Conservation (phyloP, 2,797 vertebrate genomes). For the Potorous gilbertii region DNA sequence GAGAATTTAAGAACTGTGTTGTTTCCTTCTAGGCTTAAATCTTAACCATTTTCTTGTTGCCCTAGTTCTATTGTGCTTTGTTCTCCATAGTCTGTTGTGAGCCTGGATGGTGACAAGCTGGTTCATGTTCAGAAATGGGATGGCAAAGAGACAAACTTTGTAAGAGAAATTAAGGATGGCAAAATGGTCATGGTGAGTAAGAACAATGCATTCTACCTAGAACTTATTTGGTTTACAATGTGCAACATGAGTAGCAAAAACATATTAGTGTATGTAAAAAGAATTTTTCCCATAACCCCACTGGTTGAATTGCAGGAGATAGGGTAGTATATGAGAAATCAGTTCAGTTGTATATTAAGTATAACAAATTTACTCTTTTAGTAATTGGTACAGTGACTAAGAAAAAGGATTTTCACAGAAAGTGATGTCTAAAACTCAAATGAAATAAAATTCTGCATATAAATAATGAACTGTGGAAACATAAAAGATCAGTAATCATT, state of each 20-base stretch:
- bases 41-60: not conserved
- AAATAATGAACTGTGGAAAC: constrained; percentile 15
- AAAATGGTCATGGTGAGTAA: constrained; percentile 93
- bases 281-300: constrained; percentile 6
- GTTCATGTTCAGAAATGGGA: constrained; percentile 97
- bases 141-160: constrained; percentile 92
- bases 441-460: constrained; percentile 38
- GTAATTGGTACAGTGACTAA: not conserved
- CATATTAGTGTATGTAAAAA: not conserved
- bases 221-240: not conserved
- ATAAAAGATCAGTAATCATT: constrained; percentile 7
- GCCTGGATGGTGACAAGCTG: constrained; percentile 91
- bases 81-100: constrained; percentile 90
- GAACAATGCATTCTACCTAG: too few species aligned
- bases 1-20: not conserved
- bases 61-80: too few species aligned
- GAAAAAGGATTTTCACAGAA: constrained; percentile 3
- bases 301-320: constrained; percentile 20
- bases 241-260: constrained; percentile 13
- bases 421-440: not conserved
- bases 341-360: not conserved
- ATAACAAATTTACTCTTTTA: not conserved
- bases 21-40: not conserved
- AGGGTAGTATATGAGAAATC: not conserved
- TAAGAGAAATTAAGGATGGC: constrained; percentile 93